These are phyloP conservation scores for Philotrypesis tridentata DNA, from an alignment of 1,140 invertebrate species.

Conservation along the genomic window DNA sequence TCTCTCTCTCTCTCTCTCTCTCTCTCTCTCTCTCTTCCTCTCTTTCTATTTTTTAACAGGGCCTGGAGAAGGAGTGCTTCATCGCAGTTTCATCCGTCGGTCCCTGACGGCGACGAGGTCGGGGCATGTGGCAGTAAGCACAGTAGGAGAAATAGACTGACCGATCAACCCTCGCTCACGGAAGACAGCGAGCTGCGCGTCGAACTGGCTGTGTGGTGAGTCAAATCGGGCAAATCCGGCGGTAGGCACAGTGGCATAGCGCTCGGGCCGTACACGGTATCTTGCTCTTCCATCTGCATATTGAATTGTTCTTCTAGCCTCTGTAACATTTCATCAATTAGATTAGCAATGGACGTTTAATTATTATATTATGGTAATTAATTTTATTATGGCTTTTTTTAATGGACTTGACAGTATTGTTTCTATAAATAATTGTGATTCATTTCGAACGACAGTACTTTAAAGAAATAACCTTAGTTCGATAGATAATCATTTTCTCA, in stretches of 20 bases:
- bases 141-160: background rate
- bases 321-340: conserved; percentile 72
- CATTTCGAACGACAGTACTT: background rate
- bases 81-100: background rate
- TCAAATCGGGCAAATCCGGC: conserved; percentile 77
- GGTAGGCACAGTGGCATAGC: conserved; percentile 76
- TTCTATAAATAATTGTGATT: background rate
- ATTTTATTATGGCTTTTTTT: background rate
- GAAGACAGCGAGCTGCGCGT: conserved; percentile 83
- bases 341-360: background rate
- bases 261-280: conserved; percentile 81
- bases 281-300: conserved; percentile 88
- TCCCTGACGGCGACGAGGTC: conserved; percentile 2
- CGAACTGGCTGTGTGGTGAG: conserved; percentile 76
- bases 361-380: background rate
- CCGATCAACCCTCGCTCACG: conserved; percentile 76
- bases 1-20: too few species aligned
- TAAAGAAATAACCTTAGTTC: conserved; percentile 28
- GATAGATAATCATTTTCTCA: background rate
- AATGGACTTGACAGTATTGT: background rate
- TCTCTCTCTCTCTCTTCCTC: too few species aligned
- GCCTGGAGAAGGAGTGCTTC: conserved; percentile 14
- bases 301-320: conserved; percentile 90
- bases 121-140: conserved; percentile 28
- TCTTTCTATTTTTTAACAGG: too few species aligned